Base-by-base conservation (phyloP, 2,888 invertebrate genomes). In the Tipula vernalis region DNA sequence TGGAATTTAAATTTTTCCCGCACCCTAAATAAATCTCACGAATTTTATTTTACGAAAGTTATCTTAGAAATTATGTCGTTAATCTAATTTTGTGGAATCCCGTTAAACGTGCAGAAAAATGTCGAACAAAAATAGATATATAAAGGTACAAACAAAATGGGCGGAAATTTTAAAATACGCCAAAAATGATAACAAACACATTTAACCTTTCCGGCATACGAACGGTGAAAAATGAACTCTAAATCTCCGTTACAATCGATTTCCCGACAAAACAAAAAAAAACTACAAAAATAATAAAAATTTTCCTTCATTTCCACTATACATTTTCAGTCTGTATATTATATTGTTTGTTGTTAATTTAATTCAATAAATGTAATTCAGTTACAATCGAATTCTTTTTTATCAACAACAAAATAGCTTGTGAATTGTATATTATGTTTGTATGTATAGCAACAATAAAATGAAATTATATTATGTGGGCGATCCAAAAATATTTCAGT, bases 301-400 rank as follows among this genome's bases (percentile, higher is more conserved):
- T 28, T 71, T 71, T 71, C 71, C 71, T 71, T 71, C 28, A 57
- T 57, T 57, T 57, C 18, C 57, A 57, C 57, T 71, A n/a, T 42
- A 57, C 28, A 71, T 71, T 71, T 71, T 71, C 71, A 71, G 71
- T 71, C 28, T 71, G 71, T 71, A 71, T 71, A 28, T 71, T 71
- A 71, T 71, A 71, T 71, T 71, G 71, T 71, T 71, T 71, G 71
- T 71, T 71, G 71, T 71, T 71, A 71, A 71, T 71, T 71, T 71
- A 71, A 71, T 71, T 71, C 71, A 28, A 71, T 71, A 71, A 71
- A 71, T 71, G 71, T 71, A 71, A 71, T 71, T 71, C 12, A 28
- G 71, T 71, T 71, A 71, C 71, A 71, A 71, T 71, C 28, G 28
- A 71, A 28, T 71, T 71, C 28, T 71, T 71, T 71, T 2, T 71